Evolutionary conservation across 2,797 vertebrate species (phyloP).

Genomic region (Nothura maculosa): DNA sequence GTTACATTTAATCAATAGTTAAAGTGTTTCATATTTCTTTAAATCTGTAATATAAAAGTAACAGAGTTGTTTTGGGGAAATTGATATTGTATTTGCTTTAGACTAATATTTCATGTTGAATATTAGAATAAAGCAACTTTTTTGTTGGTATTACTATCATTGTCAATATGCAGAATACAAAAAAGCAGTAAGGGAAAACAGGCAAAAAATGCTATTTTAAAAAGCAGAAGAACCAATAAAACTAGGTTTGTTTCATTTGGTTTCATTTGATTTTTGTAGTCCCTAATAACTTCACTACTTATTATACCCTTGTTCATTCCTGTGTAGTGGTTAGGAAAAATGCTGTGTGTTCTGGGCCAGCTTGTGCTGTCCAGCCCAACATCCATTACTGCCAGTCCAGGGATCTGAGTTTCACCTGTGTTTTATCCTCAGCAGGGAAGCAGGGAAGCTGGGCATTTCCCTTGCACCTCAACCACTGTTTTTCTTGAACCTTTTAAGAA

Average conservation of each 20-base stretch:
- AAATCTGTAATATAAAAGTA: not conserved
- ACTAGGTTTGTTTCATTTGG: not conserved
- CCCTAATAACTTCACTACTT: not conserved
- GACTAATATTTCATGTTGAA: not conserved
- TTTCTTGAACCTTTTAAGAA: not conserved
- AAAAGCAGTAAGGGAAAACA: not conserved
- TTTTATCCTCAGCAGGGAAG: not conserved
- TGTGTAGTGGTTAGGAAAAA: not conserved
- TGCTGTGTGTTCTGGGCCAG: rapidly evolving
- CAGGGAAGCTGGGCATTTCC: not conserved
- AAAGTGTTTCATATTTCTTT: not conserved
- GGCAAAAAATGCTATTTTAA: not conserved
- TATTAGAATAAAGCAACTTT: not conserved
- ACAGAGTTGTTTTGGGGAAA: not conserved
- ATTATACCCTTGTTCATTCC: not conserved
- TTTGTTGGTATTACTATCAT: not conserved
- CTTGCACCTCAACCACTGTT: not conserved
- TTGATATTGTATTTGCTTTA: not conserved
- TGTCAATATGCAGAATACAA: not conserved
- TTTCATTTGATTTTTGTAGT: not conserved
- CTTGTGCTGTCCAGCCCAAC: not conserved
- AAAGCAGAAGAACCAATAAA: not conserved
- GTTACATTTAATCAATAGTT: not conserved
- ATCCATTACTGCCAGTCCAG: not conserved
- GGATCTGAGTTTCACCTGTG: not conserved